Evolutionary conservation across 2,888 invertebrate genomes (phyloP).

Genomic region (Caenorhabditis doughertyi): DNA sequence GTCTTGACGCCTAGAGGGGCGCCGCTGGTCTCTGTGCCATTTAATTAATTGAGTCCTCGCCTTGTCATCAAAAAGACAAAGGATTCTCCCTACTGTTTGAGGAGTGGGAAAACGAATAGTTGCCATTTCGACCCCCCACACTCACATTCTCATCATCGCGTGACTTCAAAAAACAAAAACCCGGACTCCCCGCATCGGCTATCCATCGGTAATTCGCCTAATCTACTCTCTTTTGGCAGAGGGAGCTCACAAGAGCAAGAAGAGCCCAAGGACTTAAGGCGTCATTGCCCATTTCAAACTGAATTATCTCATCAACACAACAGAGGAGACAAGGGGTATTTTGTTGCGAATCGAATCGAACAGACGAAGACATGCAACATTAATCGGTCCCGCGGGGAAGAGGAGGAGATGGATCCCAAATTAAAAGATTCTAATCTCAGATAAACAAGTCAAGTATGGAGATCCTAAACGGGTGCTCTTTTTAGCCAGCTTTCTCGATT

Average conservation of each 20-base stretch:
- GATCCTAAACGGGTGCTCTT: constrained; percentile 21
- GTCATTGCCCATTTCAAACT: constrained; percentile 43
- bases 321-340: too few species aligned
- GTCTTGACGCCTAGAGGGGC: constrained; percentile 48
- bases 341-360: neutral
- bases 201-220: constrained; percentile 61
- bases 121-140: constrained; percentile 8
- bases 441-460: constrained; percentile 4
- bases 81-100: constrained; percentile 9
- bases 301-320: constrained; percentile 48
- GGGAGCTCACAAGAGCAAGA: too few species aligned
- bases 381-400: constrained; percentile 49
- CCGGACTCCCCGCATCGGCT: constrained; percentile 25
- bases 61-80: constrained; percentile 34
- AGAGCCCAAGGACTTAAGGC: constrained; percentile 32
- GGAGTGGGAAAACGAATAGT: too few species aligned
- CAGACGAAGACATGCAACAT: constrained; percentile 39
- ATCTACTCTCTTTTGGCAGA: constrained; percentile 54
- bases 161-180: constrained; percentile 34
- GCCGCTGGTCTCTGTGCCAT: constrained; percentile 25
- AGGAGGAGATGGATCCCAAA: constrained; percentile 33
- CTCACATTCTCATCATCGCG: constrained; percentile 28
- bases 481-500: too few species aligned
- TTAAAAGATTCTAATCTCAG: constrained; percentile 55
- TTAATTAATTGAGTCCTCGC: constrained; percentile 53